Percentiles rank a stretch among this genome's conserved stretches.
These are phyloP conservation scores for Doryteuthis pealeii DNA, from an alignment of 1,140 invertebrate genomes.

Conservation along the genomic window DNA sequence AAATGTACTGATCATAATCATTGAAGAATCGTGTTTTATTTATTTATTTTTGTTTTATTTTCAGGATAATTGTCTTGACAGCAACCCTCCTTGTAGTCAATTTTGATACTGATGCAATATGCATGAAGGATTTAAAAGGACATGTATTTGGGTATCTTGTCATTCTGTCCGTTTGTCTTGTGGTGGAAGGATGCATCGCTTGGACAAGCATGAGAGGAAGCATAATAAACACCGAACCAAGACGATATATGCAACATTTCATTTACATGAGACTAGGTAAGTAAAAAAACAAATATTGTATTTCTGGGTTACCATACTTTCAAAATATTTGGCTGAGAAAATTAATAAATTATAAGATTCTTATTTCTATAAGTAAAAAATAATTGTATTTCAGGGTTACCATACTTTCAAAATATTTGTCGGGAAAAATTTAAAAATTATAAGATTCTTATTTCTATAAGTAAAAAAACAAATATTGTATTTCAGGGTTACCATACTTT, in stretches of 20 bases:
- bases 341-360: too few species aligned
- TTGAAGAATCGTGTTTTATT: neutral
- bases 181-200: conserved; percentile 75
- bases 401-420: too few species aligned
- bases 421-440: too few species aligned
- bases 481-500: too few species aligned
- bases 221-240: conserved; percentile 75
- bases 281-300: too few species aligned
- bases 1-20: too few species aligned
- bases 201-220: conserved; percentile 78
- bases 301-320: too few species aligned
- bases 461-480: too few species aligned
- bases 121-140: conserved; percentile 65
- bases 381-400: too few species aligned
- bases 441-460: too few species aligned
- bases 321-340: too few species aligned
- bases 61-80: conserved; percentile 66
- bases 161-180: conserved; percentile 69
- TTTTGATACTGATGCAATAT: conserved; percentile 55
- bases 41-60: conserved; percentile 46
- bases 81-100: conserved; percentile 69
- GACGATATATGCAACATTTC: conserved; percentile 78
- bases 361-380: too few species aligned
- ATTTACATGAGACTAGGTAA: conserved; percentile 80
- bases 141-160: conserved; percentile 74